A percentile compares a stretch with the other conserved stretches of the same genome.
Evolutionary conservation across 2,113 vertebrate species (phyloP).

Genomic region (Clinocottus analis): DNA sequence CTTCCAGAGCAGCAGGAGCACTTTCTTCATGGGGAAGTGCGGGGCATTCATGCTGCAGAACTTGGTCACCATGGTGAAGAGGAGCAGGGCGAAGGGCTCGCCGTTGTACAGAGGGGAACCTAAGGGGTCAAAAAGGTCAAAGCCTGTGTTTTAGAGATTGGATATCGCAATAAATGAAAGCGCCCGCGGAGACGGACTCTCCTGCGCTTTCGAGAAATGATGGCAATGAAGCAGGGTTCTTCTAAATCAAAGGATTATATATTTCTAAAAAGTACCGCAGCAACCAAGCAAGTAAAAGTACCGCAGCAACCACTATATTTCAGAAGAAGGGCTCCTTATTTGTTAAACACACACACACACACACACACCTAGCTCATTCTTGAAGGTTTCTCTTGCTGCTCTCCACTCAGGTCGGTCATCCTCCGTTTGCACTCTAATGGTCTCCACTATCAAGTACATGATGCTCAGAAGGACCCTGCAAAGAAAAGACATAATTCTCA

Average conservation of each 20-base stretch:
- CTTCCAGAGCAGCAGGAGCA: slow-evolving; percentile 97
- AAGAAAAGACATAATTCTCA: slow-evolving; percentile 7
- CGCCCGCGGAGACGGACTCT: neutral
- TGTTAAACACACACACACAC: slow-evolving; percentile 12
- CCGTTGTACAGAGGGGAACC: slow-evolving; percentile 89
- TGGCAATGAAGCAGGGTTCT: neutral
- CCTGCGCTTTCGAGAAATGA: neutral
- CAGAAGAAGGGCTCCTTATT: neutral
- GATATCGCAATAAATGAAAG: neutral
- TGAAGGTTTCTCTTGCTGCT: slow-evolving; percentile 88
- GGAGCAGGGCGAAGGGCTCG: slow-evolving; percentile 93
- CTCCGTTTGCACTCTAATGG: slow-evolving; percentile 87
- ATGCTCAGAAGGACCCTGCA: slow-evolving; percentile 93
- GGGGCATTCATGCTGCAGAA: slow-evolving; percentile 97
- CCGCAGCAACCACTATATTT: neutral
- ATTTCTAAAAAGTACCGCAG: neutral
- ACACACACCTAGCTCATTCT: slow-evolving; percentile 88
- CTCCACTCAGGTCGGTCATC: slow-evolving; percentile 87
- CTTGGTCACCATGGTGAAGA: slow-evolving; percentile 97
- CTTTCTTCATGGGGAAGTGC: slow-evolving; percentile 99
- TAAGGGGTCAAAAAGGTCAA: slow-evolving; percentile 57
- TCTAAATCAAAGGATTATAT: neutral
- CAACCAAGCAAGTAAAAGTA: neutral
- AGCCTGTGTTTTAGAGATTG: neutral
- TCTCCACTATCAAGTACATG: slow-evolving; percentile 98